Conservation (phyloP, 2,113 vertebrate species). For the Plecotus auritus region DNA sequence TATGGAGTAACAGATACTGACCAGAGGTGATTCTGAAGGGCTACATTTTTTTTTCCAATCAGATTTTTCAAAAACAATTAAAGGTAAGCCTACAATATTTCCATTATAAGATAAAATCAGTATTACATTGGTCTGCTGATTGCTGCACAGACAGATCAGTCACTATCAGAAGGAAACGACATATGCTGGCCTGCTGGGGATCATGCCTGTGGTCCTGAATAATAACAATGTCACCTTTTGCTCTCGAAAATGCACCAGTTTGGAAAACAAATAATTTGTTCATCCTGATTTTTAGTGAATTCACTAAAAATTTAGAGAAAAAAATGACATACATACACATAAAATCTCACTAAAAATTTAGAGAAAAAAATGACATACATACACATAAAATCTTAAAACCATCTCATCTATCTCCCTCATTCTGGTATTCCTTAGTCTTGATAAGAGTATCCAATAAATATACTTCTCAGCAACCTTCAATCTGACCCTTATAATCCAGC, state of each 20-base stretch:
- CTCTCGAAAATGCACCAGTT: background rate
- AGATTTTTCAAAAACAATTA: background rate
- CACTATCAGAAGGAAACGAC: background rate
- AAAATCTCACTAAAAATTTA: too few relatives aligned
- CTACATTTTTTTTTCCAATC: background rate
- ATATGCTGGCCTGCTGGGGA: background rate
- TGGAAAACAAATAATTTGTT: background rate
- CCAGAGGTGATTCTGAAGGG: background rate
- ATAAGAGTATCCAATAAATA: background rate
- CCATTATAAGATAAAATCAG: background rate
- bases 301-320: background rate
- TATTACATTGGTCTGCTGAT: background rate
- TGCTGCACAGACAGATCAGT: background rate
- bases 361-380: background rate
- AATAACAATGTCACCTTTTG: background rate
- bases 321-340: background rate
- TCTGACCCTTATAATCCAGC: background rate
- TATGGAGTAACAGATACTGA: accelerated
- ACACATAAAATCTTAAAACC: background rate
- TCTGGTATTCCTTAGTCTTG: background rate
- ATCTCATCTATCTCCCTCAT: background rate
- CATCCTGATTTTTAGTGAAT: background rate
- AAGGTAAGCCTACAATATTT: background rate
- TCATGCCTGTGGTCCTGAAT: background rate
- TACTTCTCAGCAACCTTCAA: background rate